Evolutionary conservation across 1,140 invertebrate species (phyloP), one percentile per base, ranked within the genome.

Genomic region (Aleiodes sp.): DNA sequence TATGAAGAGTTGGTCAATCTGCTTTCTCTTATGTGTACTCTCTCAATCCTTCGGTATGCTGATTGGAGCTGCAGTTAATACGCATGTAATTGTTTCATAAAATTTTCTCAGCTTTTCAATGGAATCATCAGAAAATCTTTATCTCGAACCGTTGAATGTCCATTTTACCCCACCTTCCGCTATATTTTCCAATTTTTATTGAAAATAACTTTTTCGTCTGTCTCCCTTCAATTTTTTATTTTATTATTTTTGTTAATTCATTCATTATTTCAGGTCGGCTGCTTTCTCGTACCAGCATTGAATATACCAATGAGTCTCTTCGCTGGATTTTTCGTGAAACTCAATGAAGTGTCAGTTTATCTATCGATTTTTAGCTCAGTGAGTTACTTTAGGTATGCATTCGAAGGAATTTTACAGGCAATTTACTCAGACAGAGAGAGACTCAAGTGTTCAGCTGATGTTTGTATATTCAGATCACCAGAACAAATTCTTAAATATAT

Each of bases 271-370:
- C 86, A 96, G 92, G 81, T 92, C 61, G 93, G 93, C 4, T 89
- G 94, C 12, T 96, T 95, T 78, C 84, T 96, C 35, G 93, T 95
- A 57, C 94, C 94, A 29, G 90, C 93, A 1, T 87, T 89, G 3
- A 91, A 92, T 41, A 95, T 94, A 76, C 94, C 93, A n/a, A 92
- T 96, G 82, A 82, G 96, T 41, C 87, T 96, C 59, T 96, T 93
- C 78, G 91, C 91, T 0, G 94, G 94, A 37, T 96, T 95, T 82
- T 96, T 96, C 80, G 89, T 96, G 12, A 92, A 92, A 57, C 89
- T 95, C 76, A 84, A 88, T 10, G 94, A 94, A 66, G 89, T 96
- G 60, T 90, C 93, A 0, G 74, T 80, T 1, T 94, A 92, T 74
- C 84, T 96, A 59, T 88, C 89, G 52, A 91, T 91, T 72, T 83